Percentiles rank a stretch among this genome's conserved stretches.
Evolutionary conservation across 2,888 invertebrate genomes (phyloP).

Genomic region (Dascillus cervinus): DNA sequence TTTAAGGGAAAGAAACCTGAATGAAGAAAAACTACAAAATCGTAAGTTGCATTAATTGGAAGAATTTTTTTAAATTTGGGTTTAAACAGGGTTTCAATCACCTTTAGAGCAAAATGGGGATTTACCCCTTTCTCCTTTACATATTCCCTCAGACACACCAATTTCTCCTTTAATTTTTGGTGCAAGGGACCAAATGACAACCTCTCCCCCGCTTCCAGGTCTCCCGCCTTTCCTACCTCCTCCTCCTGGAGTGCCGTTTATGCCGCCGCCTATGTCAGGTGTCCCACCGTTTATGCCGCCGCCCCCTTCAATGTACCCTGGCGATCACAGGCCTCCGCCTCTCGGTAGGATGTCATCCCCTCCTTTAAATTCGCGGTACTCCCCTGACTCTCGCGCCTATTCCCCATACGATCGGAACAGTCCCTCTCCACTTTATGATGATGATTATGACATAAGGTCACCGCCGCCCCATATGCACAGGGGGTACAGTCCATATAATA

Average conservation of each 20-base stretch:
- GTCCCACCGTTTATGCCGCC: constrained; percentile 35
- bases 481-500: constrained; percentile 37
- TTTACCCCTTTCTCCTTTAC: constrained; percentile 41
- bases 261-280: constrained; percentile 46
- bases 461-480: constrained; percentile 43
- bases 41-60: constrained; percentile 37
- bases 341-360: constrained; percentile 50
- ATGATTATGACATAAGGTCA: constrained; percentile 61
- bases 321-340: constrained; percentile 49
- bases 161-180: constrained; percentile 41
- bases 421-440: constrained; percentile 50
- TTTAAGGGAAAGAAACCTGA: constrained; percentile 46
- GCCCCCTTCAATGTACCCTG: constrained; percentile 39
- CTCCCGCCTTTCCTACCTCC: constrained; percentile 55
- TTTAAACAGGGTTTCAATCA: constrained; percentile 47
- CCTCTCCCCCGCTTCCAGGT: constrained; percentile 45
- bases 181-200: constrained; percentile 37
- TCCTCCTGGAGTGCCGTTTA: constrained; percentile 59
- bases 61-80: constrained; percentile 1
- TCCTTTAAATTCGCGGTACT: constrained; percentile 46
- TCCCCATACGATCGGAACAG: constrained; percentile 52
- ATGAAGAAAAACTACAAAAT: constrained; percentile 44
- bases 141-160: constrained; percentile 40
- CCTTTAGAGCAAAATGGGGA: constrained; percentile 48
- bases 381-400: constrained; percentile 42